Base-by-base conservation (phyloP, 1,140 invertebrate genomes). In the Globodera rostochiensis region DNA sequence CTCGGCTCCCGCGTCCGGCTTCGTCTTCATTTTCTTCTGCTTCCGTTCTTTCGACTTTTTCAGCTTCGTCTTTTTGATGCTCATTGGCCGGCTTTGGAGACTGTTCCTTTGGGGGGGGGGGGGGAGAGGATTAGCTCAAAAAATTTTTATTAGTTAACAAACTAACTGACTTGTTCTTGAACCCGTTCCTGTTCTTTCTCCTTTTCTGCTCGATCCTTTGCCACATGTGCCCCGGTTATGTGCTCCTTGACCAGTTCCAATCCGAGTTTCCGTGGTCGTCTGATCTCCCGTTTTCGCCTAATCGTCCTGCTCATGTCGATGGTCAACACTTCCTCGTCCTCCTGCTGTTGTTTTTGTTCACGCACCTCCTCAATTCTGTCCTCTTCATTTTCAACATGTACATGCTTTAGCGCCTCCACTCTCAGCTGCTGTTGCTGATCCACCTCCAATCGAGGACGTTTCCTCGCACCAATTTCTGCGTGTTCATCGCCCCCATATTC, bases 201-300 rank as follows among this genome's bases (percentile, higher is more conserved):
- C 66, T 25, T 49, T 64, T 36, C 19, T 13, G 57, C 15, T 3
- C 57, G 57, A 64, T 6, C 36, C 19, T 47, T 45, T 71, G 25
- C 1, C 69, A 45, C 36, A 25, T 71, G 69, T 25, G 13, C 49
- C 21, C 64, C 21, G 36, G 47, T 47, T 19, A 78, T 78, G 50
- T 78, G 77, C 70, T 78, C 57, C 19, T 78, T 78, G 21, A 78
- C 64, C 77, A 78, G 45, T 70, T 25, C 77, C 36, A 78, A 78
- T 1, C 53, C 64, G 25, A 69, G 25, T 47, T 47, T 78, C 25
- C 60, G 77, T 21, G 25, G 46, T 21, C 66, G 15, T 46, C 47
- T 78, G 19, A 66, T 78, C 21, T 78, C 77, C 47, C 77, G 21
- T 36, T 46, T 78, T 15, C 19, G 47, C n/a, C 45, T n/a, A 11